Conservation (phyloP, 2,888 invertebrate species). For the Lithophane semibrunnea region DNA sequence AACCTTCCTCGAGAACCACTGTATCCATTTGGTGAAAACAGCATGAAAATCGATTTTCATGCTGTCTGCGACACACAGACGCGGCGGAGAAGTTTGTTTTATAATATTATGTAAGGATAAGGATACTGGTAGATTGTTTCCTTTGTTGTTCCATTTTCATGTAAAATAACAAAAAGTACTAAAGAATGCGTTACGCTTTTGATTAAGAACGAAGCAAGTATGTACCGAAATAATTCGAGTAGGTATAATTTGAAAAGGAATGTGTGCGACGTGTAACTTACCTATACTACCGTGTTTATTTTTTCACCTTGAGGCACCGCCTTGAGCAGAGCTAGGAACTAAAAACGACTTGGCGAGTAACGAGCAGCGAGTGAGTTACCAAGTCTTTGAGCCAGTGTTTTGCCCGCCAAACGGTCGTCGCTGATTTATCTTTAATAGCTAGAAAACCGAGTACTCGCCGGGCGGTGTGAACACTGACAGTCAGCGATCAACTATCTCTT, state of each 20-base stretch:
- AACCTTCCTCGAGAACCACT: no score
- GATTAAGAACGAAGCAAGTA: slow-evolving; percentile 23
- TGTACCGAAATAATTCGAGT: slow-evolving; percentile 13
- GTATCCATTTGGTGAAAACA: no score
- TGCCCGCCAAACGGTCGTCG: background rate
- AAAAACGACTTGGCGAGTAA: background rate
- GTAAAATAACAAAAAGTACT: slow-evolving; percentile 44
- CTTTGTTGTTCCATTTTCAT: slow-evolving; percentile 46
- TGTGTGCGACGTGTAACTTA: background rate
- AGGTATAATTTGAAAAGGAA: background rate
- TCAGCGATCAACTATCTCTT: background rate
- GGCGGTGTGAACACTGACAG: background rate
- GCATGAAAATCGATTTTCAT: no score
- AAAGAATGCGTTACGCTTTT: slow-evolving; percentile 37
- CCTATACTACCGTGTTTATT: background rate
- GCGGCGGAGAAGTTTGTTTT: no score
- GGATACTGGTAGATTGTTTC: slow-evolving; percentile 38
- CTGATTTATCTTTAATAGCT: background rate
- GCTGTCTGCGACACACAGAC: no score
- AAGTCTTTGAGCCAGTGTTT: background rate
- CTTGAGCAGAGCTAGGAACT: background rate
- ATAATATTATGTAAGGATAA: no score
- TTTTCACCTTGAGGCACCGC: background rate
- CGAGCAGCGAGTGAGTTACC: background rate
- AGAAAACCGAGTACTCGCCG: background rate